Conservation (phyloP, 2,888 invertebrate genomes). For the Ptilodon capucinus region DNA sequence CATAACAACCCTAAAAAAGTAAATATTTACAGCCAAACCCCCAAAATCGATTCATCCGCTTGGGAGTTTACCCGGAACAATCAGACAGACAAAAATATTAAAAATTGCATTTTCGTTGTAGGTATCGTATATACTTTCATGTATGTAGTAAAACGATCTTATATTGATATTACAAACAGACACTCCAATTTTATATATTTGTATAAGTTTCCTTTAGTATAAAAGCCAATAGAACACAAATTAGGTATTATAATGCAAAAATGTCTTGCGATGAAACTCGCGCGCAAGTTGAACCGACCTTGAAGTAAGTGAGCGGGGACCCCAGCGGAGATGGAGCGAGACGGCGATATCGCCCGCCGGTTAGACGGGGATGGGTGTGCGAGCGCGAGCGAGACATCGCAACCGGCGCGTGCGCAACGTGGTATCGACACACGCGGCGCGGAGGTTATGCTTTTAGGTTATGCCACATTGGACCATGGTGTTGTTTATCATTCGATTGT, state of each 20-base stretch:
- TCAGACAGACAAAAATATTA: no score
- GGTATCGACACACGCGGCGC: slow-evolving; percentile 41
- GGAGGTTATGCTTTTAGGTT: slow-evolving; percentile 57
- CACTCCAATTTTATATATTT: no score
- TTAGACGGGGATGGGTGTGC: slow-evolving; percentile 3
- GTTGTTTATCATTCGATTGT: not conserved
- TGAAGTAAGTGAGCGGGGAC: slow-evolving; percentile 1
- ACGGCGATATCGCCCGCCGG: slow-evolving; percentile 14
- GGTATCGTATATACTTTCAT: no score
- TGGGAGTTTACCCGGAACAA: no score
- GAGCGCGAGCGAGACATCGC: slow-evolving; percentile 29
- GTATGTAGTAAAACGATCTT: no score
- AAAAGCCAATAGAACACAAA: not conserved
- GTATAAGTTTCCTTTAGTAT: no score
- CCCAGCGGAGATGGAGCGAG: slow-evolving; percentile 17
- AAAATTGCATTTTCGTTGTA: no score
- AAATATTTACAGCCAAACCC: no score
- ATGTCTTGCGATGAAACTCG: not conserved
- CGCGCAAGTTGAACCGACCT: not conserved
- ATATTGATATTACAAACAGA: no score
- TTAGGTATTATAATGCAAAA: not conserved
- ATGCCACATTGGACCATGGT: slow-evolving; percentile 31
- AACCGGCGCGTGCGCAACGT: slow-evolving; percentile 61
- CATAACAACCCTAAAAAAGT: no score
- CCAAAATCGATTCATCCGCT: no score